A percentile compares a stretch with the other conserved stretches of the same genome.
Evolutionary conservation across 30 jellyfish, hydroid and myxozoan genomes (phyloP).

Genomic region (Hydra vulgaris): DNA sequence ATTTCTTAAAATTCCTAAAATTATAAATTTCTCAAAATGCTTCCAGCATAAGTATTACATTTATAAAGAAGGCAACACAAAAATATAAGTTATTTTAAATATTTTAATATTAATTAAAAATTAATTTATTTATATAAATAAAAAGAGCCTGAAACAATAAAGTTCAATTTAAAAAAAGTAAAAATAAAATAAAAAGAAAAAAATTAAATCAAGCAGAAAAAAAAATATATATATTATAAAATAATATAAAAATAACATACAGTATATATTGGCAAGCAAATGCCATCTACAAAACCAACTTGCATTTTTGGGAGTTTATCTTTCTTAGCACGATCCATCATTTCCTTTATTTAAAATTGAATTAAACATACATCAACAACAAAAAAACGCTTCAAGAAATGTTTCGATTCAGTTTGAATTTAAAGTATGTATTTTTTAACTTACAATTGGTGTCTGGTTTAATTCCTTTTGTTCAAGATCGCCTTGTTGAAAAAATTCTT

Average conservation of each 20-base stretch:
- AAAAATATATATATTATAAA: neutral
- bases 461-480: conserved; percentile 70
- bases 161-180: too few relatives aligned
- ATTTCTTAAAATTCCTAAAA: too few relatives aligned
- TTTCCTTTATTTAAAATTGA: conserved; percentile 42
- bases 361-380: neutral
- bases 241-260: conserved; percentile 17
- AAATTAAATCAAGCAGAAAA: neutral
- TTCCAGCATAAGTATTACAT: too few relatives aligned
- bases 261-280: conserved; percentile 64
- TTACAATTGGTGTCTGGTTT: conserved; percentile 67
- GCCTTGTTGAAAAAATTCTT: conserved; percentile 94
- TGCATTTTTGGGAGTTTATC: conserved; percentile 90
- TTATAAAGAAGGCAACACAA: too few relatives aligned
- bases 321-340: conserved; percentile 92
- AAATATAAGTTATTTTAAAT: too few relatives aligned
- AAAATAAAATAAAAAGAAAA: neutral
- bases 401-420: neutral
- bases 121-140: too few relatives aligned
- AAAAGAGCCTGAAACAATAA: too few relatives aligned
- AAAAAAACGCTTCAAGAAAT: neutral
- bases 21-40: too few relatives aligned
- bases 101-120: too few relatives aligned
- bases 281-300: conserved; percentile 57
- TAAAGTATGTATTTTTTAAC: neutral